These are phyloP conservation scores for Hippocampus barbouri DNA, from an alignment of 2,113 vertebrate genomes.

Conservation along the genomic window DNA sequence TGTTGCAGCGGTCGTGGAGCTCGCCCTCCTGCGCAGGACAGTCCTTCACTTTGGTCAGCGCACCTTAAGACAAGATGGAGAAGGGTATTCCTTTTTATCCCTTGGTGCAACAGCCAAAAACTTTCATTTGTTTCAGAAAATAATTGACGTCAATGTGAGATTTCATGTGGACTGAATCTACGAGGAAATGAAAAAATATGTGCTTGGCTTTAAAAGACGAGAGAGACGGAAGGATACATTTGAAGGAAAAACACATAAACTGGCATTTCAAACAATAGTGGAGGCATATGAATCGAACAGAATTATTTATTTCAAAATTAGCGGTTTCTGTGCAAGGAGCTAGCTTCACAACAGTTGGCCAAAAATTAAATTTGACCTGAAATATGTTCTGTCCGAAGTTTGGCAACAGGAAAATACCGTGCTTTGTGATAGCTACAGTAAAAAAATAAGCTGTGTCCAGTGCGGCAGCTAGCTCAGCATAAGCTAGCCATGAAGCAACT, in stretches of 20 bases:
- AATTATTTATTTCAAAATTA: not conserved
- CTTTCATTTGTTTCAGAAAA: not conserved
- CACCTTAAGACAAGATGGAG: conserved; percentile 69
- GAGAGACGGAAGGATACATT: not conserved
- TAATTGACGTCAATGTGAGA: not conserved
- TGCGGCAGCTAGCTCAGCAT: too few species aligned
- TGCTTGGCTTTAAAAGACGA: not conserved
- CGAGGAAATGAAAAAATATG: not conserved
- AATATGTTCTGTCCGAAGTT: too few species aligned
- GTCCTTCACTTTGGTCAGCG: conserved; percentile 95
- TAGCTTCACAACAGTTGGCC: not conserved
- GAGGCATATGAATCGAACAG: not conserved
- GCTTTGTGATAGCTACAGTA: too few species aligned
- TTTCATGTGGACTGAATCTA: not conserved
- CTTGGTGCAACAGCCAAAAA: not conserved
- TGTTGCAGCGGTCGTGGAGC: conserved; percentile 93
- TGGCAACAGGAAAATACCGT: too few species aligned
- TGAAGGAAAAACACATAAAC: not conserved
- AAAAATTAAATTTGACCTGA: not conserved
- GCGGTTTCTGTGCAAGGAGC: not conserved
- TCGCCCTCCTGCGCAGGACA: conserved; percentile 85
- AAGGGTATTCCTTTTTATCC: not conserved
- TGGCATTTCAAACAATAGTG: not conserved
- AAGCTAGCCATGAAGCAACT: not conserved
- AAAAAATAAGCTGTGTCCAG: too few species aligned